Conservation (phyloP, 2,888 invertebrate genomes). For the Onchidella celtica region DNA sequence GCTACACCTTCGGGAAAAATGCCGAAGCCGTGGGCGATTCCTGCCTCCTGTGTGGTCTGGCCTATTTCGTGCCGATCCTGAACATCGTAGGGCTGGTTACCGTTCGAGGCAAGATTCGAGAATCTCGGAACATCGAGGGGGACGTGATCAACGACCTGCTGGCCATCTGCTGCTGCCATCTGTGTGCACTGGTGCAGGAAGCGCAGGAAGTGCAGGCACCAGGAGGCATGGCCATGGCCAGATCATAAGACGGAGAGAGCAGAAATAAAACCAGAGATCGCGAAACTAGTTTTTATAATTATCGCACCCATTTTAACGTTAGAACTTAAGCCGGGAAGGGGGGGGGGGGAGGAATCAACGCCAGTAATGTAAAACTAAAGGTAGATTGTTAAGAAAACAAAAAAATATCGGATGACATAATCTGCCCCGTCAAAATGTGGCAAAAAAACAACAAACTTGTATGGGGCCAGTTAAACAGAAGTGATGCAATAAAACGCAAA, state of each 20-base stretch:
- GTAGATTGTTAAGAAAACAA: too few species aligned
- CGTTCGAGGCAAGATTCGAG: constrained; percentile 62
- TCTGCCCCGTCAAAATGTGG: too few species aligned
- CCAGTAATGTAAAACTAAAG: too few species aligned
- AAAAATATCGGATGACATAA: too few species aligned
- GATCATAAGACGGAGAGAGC: background rate
- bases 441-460: too few species aligned
- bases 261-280: too few species aligned
- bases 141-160: constrained; percentile 59
- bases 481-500: too few species aligned
- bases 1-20: constrained; percentile 66
- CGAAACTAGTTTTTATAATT: too few species aligned
- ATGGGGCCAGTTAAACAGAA: too few species aligned
- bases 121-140: constrained; percentile 60
- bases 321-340: too few species aligned
- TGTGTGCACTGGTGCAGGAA: constrained; percentile 66
- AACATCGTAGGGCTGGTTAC: constrained; percentile 58
- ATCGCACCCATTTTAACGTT: too few species aligned
- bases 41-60: constrained; percentile 64
- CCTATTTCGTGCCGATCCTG: constrained; percentile 60
- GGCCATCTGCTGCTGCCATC: constrained; percentile 59
- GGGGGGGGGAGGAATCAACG: too few species aligned
- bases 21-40: constrained; percentile 69
- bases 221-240: constrained; percentile 20
- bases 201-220: constrained; percentile 60